Conservation (phyloP, 2,888 invertebrate genomes). For the Schizaphis graminum region DNA sequence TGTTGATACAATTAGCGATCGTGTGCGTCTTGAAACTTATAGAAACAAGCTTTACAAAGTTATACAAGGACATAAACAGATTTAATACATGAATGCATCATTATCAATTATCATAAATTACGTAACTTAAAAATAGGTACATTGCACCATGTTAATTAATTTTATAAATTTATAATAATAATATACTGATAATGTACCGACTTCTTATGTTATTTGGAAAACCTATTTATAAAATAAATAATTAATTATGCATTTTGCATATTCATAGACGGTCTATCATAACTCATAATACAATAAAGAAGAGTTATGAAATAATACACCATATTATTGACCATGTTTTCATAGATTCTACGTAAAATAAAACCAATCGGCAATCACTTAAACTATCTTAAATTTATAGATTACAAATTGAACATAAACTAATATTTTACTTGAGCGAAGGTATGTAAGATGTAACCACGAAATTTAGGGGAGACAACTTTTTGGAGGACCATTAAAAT, state of each 20-base stretch:
- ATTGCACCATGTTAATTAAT: slow-evolving; percentile 22
- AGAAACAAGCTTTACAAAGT: not conserved
- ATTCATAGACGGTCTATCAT: not conserved
- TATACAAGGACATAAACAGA: not conserved
- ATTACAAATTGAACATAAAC: not conserved
- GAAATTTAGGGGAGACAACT: not conserved
- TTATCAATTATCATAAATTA: slow-evolving; percentile 29
- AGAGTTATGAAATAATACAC: not conserved
- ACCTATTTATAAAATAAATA: slow-evolving; percentile 16
- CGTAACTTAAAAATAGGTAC: slow-evolving; percentile 37
- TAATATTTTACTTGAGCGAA: not conserved
- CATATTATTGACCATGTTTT: not conserved
- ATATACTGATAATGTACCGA: slow-evolving; percentile 25
- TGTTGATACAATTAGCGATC: not conserved
- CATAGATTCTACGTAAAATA: not conserved
- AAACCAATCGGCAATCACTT: not conserved
- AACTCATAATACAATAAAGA: not conserved
- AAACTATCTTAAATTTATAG: not conserved
- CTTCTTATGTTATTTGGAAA: not conserved
- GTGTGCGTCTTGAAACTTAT: not conserved
- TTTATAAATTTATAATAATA: slow-evolving; percentile 2
- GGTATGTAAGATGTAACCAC: not conserved
- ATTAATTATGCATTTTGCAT: not conserved
- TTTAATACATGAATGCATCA: slow-evolving; percentile 14
- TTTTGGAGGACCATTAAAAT: not conserved